Evolutionary conservation across 2,888 invertebrate genomes (phyloP).

Genomic region (Sinhomidia bicolor): DNA sequence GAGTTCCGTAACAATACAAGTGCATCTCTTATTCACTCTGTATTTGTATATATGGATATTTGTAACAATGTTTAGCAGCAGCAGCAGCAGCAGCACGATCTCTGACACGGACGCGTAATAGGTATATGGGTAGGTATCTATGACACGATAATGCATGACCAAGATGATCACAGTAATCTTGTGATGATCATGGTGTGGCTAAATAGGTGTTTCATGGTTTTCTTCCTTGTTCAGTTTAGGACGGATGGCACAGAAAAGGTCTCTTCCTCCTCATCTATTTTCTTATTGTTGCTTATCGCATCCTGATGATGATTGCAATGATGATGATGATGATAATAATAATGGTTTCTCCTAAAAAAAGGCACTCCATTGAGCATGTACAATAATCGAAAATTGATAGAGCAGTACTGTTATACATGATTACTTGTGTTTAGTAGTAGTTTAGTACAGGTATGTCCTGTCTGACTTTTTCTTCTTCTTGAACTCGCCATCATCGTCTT

Average conservation of each 20-base stretch:
- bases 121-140: neutral
- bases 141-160: slow-evolving; percentile 41
- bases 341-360: slow-evolving; percentile 32
- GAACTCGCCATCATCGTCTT: neutral
- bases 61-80: neutral
- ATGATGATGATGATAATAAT: neutral
- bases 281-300: slow-evolving; percentile 5
- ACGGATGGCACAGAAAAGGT: slow-evolving; percentile 23
- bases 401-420: slow-evolving; percentile 39
- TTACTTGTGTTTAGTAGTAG: too few relatives aligned
- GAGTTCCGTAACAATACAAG: slow-evolving; percentile 28
- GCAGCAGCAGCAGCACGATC: neutral
- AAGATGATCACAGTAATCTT: slow-evolving; percentile 22
- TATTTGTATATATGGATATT: neutral
- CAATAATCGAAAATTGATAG: neutral
- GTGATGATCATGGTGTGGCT: slow-evolving; percentile 11
- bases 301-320: neutral
- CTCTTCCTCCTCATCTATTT: neutral
- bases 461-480: neutral
- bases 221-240: slow-evolving; percentile 47
- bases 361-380: neutral
- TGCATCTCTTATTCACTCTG: too few relatives aligned
- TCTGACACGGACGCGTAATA: slow-evolving; percentile 13
- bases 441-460: neutral
- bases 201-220: slow-evolving; percentile 39